Percentiles rank a stretch among this genome's conserved stretches.
Conservation (phyloP, 2,797 vertebrate genomes). For the Glossophaga mutica region DNA sequence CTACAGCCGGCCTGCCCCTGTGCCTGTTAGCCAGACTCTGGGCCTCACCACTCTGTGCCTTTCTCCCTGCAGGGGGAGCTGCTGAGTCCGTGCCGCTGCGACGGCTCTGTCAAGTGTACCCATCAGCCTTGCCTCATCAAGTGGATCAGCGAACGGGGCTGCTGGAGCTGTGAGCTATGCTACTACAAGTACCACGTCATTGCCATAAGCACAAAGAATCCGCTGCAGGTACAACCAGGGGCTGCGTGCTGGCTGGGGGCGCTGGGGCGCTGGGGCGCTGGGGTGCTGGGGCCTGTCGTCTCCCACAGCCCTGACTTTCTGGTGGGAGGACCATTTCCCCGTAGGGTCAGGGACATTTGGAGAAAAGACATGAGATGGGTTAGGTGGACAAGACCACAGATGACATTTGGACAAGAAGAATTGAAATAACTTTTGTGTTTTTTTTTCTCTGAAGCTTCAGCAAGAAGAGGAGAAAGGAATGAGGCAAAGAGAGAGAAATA, state of each 20-base stretch:
- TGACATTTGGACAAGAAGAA: neutral
- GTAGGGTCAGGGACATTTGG: neutral
- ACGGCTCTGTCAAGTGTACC: constrained; percentile 95
- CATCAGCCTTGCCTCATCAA: constrained; percentile 97
- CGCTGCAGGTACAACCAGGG: constrained; percentile 91
- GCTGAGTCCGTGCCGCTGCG: constrained; percentile 96
- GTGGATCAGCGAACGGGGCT: constrained; percentile 96
- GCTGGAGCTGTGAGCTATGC: constrained; percentile 99
- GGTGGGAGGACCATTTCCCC: neutral
- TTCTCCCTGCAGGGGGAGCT: constrained; percentile 91
- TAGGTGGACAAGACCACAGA: neutral
- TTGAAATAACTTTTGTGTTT: neutral
- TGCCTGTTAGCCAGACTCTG: neutral
- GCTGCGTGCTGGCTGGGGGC: neutral
- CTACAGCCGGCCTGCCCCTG: accelerated
- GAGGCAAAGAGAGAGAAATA: neutral
- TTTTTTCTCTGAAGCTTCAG: neutral
- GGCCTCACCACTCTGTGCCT: neutral
- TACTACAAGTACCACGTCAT: constrained; percentile 99
- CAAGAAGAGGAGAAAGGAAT: neutral
- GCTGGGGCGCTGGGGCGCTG: too few species aligned
- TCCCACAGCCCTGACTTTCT: neutral
- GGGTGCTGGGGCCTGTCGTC: too few species aligned
- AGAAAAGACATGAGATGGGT: neutral
- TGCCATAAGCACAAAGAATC: constrained; percentile 99